phyloP scores from a whole-genome alignment of 2,113 vertebrate genomes.

The Pteruthius melanotis region DNA sequence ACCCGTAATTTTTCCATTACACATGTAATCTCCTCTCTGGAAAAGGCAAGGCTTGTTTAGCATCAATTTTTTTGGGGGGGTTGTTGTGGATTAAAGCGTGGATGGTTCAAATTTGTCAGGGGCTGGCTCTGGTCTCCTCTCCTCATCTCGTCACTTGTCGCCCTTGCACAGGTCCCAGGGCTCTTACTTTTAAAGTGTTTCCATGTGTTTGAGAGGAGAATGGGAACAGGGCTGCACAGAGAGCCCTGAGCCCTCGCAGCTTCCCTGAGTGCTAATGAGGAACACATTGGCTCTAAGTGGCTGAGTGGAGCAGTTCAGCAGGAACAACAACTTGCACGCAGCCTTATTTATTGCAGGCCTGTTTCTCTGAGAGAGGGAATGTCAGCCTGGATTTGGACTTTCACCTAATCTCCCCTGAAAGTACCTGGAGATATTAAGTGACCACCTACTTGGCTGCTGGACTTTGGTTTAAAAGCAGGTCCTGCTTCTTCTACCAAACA shows the following conservation, averaged over 20 bases:
- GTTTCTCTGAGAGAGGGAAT: constrained; percentile 37
- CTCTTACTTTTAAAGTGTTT: constrained; percentile 59
- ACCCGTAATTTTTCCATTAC: constrained; percentile 58
- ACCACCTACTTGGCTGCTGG: constrained; percentile 47
- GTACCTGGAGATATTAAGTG: constrained; percentile 52
- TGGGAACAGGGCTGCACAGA: constrained; percentile 43
- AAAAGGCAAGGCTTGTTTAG: constrained; percentile 11
- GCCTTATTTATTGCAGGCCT: constrained; percentile 57
- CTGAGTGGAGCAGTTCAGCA: constrained; percentile 47
- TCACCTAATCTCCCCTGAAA: constrained; percentile 56
- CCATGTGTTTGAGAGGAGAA: constrained; percentile 62
- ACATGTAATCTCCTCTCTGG: constrained; percentile 38
- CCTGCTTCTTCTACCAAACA: background rate
- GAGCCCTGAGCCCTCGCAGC: constrained; percentile 56
- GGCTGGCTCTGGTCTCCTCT: constrained; percentile 52
- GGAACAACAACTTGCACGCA: constrained; percentile 63
- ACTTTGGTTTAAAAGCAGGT: constrained; percentile 14
- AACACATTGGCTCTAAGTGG: constrained; percentile 49
- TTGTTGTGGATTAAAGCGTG: constrained; percentile 35
- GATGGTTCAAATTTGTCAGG: constrained; percentile 69
- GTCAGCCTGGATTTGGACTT: constrained; percentile 64
- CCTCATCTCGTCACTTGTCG: constrained; percentile 59
- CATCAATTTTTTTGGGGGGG: background rate
- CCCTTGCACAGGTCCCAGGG: constrained; percentile 53
- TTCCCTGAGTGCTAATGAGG: constrained; percentile 70